A percentile compares a stretch with the other conserved stretches of the same genome.
Evolutionary conservation across 2,113 vertebrate genomes (phyloP).

Genomic region (Prionailurus bengalensis): DNA sequence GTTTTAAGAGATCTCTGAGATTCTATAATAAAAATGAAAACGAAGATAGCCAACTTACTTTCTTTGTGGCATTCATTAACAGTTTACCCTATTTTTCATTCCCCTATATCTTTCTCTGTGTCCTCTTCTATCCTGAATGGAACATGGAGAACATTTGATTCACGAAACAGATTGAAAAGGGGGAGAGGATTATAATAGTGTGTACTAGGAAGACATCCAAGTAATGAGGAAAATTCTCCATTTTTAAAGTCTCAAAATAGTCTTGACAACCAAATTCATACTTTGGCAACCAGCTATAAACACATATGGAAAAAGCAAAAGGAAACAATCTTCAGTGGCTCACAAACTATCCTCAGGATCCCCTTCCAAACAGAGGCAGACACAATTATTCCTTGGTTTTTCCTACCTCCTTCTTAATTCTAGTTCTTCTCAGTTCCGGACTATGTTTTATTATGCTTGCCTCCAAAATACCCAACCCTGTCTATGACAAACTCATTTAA

Average conservation of each 20-base stretch:
- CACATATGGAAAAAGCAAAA: background rate
- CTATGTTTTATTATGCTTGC: background rate
- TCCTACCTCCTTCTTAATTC: background rate
- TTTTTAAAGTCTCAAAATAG: background rate
- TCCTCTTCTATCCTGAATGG: background rate
- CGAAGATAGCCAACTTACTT: background rate
- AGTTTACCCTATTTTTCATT: background rate
- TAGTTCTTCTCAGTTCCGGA: background rate
- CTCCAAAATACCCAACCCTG: background rate
- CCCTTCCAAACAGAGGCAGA: background rate
- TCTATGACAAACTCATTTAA: background rate
- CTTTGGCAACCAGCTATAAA: background rate
- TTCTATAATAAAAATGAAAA: background rate
- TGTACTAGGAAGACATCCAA: background rate
- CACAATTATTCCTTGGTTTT: background rate
- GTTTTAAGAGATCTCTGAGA: background rate
- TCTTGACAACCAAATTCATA: background rate
- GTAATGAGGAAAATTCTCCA: background rate
- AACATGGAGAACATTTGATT: background rate
- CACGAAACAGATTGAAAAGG: background rate
- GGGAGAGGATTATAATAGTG: background rate
- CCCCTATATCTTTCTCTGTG: background rate
- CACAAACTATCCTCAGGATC: background rate
- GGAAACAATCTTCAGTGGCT: background rate
- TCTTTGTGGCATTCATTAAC: background rate